Conservation (phyloP, 2,888 invertebrate genomes). For the Trissolcus brochymenae region DNA sequence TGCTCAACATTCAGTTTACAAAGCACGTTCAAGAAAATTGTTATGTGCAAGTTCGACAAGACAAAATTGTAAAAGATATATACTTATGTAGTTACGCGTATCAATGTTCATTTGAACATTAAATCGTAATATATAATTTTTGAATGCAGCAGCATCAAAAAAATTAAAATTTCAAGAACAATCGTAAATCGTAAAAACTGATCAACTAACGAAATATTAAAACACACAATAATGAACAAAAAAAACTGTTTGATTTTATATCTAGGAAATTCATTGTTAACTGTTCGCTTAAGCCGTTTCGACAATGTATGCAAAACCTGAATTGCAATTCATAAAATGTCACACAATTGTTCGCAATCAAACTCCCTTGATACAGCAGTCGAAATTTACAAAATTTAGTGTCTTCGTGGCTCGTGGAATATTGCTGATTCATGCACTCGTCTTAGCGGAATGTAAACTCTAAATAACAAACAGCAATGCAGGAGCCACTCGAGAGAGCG, state of each 20-base stretch:
- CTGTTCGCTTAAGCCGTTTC: neutral
- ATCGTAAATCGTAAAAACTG: no score
- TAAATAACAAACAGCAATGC: slow-evolving; percentile 24
- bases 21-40: slow-evolving; percentile 31
- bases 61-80: slow-evolving; percentile 6
- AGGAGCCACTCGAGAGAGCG: neutral
- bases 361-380: slow-evolving; percentile 10
- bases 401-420: slow-evolving; percentile 17
- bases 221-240: no score
- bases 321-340: slow-evolving; percentile 20
- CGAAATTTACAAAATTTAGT: slow-evolving; percentile 25
- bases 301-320: slow-evolving; percentile 10
- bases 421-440: slow-evolving; percentile 33
- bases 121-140: no score
- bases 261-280: neutral
- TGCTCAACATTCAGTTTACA: slow-evolving; percentile 16
- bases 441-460: slow-evolving; percentile 31
- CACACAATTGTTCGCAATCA: slow-evolving; percentile 26
- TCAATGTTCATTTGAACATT: no score
- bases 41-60: slow-evolving; percentile 17
- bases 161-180: no score
- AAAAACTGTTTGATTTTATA: no score
- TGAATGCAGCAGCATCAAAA: no score
- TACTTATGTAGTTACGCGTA: neutral
- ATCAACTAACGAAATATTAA: no score